Base-by-base conservation (phyloP, 2,888 invertebrate genomes). In the Brenthis daphne region DNA sequence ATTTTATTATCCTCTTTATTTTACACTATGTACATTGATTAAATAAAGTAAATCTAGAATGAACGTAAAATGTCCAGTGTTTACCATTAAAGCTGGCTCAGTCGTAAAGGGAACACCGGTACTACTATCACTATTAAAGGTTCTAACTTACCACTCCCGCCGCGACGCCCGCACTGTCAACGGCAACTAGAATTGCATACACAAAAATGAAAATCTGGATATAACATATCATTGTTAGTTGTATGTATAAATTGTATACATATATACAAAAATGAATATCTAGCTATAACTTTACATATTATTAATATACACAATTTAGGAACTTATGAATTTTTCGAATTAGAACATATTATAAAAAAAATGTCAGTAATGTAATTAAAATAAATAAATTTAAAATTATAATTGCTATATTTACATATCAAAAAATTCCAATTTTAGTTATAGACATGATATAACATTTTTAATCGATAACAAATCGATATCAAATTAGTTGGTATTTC, bases 121-220 rank as follows among this genome's bases (percentile, higher is more conserved):
- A 66, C 86, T 86, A 88, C 81, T 70, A 83, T 82, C 88, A 90
- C 87, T 86, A 74, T 82, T 85, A 88, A 89, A 80, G 79, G 84
- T 73, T 72, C 74, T 84, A 84, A 92, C 91, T 91, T 91, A 92
- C 92, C 91, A 83, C 86, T 78, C 82, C 74, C 58, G 78, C 71
- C 56, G 77, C 71, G 68, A 72, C 71, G 69, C 72, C 66, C 72
- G 69, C 71, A 74, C 75, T 75, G 63, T 69, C 74, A 71, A 66
- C 88, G 77, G 84, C 88, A 89, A 88, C 91, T 91, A 90, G 83
- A 90, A 90, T 85, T 82, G 76, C 56, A 56, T 70, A 68, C 67
- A 70, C 47, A 47, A 56, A 50, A 24, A 64, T 60, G 50, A 50
- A 63, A 48, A 12, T 24, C 60, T 60, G 5, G 8, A n/a, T 60